Evolutionary conservation across 2,797 vertebrate species (phyloP).

Genomic region (Catostomus latipinnis): DNA sequence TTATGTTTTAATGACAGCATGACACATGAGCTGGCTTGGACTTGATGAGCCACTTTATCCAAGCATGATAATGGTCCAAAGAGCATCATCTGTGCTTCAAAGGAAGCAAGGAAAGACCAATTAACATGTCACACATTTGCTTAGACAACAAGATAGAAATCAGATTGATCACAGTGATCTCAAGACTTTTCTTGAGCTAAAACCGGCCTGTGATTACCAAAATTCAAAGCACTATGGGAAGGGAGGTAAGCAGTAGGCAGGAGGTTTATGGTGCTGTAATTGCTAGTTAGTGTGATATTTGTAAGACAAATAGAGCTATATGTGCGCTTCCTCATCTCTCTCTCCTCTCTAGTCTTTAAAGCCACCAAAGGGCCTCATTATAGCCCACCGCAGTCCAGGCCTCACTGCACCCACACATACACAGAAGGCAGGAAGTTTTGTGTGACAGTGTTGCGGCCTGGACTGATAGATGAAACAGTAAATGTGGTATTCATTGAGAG

Average conservation of each 20-base stretch:
- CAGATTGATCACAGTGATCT: no score
- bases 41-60: no score
- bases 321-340: slow-evolving; percentile 76
- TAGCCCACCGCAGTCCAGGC: slow-evolving; percentile 82
- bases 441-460: slow-evolving; percentile 54
- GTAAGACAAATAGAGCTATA: slow-evolving; percentile 95
- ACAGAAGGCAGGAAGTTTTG: slow-evolving; percentile 42
- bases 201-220: no score
- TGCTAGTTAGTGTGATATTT: slow-evolving; percentile 95
- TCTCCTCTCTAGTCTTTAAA: slow-evolving; percentile 87
- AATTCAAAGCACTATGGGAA: slow-evolving; percentile 65
- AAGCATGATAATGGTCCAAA: no score
- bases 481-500: slow-evolving; percentile 57
- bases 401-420: slow-evolving; percentile 60
- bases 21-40: no score
- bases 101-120: no score
- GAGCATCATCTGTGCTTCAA: no score
- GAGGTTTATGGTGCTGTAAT: slow-evolving; percentile 93
- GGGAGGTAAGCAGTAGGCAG: slow-evolving; percentile 86
- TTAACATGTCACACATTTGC: no score
- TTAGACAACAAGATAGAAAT: no score
- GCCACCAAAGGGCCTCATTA: slow-evolving; percentile 93
- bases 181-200: no score
- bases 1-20: no score
- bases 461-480: slow-evolving; percentile 85